Base-by-base conservation (phyloP, 2,113 vertebrate genomes). In the Syngnathus floridae region DNA sequence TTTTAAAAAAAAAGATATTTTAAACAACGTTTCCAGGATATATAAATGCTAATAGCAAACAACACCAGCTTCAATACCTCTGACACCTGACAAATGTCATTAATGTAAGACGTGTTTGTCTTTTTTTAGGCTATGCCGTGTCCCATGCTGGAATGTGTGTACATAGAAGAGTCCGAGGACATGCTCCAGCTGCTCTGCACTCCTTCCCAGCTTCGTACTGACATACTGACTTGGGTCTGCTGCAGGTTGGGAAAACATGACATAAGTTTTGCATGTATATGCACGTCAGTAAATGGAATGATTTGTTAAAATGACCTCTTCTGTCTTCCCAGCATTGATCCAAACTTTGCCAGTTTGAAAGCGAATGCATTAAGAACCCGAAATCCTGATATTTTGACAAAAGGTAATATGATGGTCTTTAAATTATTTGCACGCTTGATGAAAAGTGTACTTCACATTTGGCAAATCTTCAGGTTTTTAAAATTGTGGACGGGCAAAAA, bases 171-270 rank as follows among this genome's bases (percentile, higher is more conserved):
- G 7, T 84, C 88, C 0, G 79, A 84, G 10, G 90, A 86, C n/a
- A 89, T 93, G 73, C 73, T 84, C 71, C 83, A 93, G 59, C 83
- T 95, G 76, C 82, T 95, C 10, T 94, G 93, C 60, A 64, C 71
- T 5, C 92, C 93, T 13, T 94, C 93, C 0, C 75, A 88, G 49
- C 91, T 91, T 73, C 92, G 93, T 70, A 83, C 91, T 5, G 87
- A 92, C 58, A 92, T 95, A 31, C 84, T 95, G 69, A 82, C 90
- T 6, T 95, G 94, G 94, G 89, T 94, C 64, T 94, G 84, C 73
- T 66, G 63, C 78, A 86, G 92, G 93, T 95, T 1, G 45, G 7
- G 12, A 57, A 14, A 66, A 1, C 31, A 13, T 0, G 5, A 61
- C 14, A 40, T 2, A 1, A 6, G 40, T 1, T 11, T 40, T 1